A percentile compares a stretch with the other conserved stretches of the same genome.
phyloP scores from a whole-genome alignment of 2,113 vertebrate species.

The Malurus cyaneus region DNA sequence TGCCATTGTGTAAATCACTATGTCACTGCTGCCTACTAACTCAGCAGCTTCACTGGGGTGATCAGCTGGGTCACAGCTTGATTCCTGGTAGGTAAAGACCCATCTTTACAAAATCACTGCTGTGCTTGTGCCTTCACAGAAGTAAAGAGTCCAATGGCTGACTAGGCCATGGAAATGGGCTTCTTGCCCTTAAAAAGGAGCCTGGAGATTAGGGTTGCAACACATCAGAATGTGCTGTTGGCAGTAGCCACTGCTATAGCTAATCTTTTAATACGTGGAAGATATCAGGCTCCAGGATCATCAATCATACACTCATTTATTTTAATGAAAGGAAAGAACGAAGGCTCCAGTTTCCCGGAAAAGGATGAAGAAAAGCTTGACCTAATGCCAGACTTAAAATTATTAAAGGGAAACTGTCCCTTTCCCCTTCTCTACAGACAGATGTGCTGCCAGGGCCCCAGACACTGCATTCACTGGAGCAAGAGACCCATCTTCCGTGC shows the following conservation, averaged over 20 bases:
- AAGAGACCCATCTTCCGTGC: not conserved
- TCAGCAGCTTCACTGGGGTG: not conserved
- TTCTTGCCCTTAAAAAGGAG: not conserved
- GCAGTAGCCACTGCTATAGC: not conserved
- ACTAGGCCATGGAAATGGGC: not conserved
- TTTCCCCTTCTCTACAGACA: not conserved
- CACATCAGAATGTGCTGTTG: slow-evolving; percentile 18
- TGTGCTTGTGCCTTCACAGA: not conserved
- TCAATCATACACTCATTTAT: slow-evolving; percentile 10
- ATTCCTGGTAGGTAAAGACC: not conserved
- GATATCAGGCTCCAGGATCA: not conserved
- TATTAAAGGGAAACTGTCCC: not conserved
- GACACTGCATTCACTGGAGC: not conserved
- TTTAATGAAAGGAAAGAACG: not conserved
- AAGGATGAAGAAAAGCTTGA: slow-evolving; percentile 15
- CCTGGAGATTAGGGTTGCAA: not conserved
- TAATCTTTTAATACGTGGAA: slow-evolving; percentile 33
- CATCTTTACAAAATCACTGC: not conserved
- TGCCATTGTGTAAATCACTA: not conserved
- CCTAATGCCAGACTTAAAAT: not conserved
- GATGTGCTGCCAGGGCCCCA: not conserved
- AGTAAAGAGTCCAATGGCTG: not conserved
- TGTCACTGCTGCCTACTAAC: not conserved
- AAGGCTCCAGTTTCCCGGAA: not conserved
- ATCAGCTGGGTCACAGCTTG: not conserved